These are phyloP conservation scores for Noctua comes DNA, from an alignment of 2,888 invertebrate species.

Conservation along the genomic window DNA sequence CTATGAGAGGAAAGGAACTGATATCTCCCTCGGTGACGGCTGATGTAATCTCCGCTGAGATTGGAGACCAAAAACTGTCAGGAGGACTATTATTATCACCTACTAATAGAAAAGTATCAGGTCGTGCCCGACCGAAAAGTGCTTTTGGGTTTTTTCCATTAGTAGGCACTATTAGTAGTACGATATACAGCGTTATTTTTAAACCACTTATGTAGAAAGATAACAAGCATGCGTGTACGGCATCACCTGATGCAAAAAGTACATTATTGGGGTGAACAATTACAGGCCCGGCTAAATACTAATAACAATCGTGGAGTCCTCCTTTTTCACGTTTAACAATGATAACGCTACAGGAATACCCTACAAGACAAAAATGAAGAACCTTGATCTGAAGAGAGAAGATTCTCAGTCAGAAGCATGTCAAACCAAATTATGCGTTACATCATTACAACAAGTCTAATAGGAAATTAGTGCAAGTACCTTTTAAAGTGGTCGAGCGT, in stretches of 20 bases:
- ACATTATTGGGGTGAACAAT: not conserved
- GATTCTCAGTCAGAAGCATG: not conserved
- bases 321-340: not conserved
- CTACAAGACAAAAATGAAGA: not conserved
- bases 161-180: too few species aligned
- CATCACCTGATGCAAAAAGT: not conserved
- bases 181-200: not conserved
- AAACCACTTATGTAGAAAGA: too few species aligned
- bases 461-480: not conserved
- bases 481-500: slow-evolving; percentile 72
- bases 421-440: not conserved
- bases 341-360: not conserved
- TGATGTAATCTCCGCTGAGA: not conserved
- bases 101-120: not conserved
- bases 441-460: too few species aligned
- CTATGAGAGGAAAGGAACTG: not conserved
- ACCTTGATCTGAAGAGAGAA: not conserved
- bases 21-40: not conserved
- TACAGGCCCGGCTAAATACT: not conserved
- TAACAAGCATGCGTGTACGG: not conserved
- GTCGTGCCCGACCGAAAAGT: not conserved
- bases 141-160: not conserved
- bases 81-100: not conserved
- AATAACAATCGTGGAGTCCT: not conserved
- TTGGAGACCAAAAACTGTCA: not conserved